Evolutionary conservation across 2,797 vertebrate species (phyloP).

Genomic region (Rhyacichthys aspro): DNA sequence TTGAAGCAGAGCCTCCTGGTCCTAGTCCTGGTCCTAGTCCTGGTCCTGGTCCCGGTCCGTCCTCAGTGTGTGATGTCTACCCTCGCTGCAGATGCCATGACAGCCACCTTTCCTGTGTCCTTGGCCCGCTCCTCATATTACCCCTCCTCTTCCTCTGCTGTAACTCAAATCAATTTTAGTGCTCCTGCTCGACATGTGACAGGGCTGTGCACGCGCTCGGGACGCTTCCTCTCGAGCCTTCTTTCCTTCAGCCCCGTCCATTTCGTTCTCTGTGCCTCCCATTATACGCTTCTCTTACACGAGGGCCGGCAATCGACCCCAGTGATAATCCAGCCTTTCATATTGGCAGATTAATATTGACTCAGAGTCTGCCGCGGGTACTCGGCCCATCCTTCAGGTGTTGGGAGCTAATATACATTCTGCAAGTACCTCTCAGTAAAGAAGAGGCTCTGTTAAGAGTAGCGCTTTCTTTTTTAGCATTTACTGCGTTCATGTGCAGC

Average conservation of each 20-base stretch:
- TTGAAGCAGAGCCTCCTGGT: too few species aligned
- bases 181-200: conserved; percentile 32
- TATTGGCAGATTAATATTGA: conserved; percentile 74
- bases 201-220: conserved; percentile 26
- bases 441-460: conserved; percentile 30
- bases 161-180: conserved; percentile 59
- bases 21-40: too few species aligned
- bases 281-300: conserved; percentile 46
- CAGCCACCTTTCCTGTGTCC: conserved; percentile 54
- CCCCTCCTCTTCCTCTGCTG: conserved; percentile 24
- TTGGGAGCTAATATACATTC: conserved; percentile 58
- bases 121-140: conserved; percentile 40
- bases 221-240: conserved; percentile 33
- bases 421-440: conserved; percentile 36
- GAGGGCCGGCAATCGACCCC: conserved; percentile 51
- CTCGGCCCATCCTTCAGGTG: conserved; percentile 51
- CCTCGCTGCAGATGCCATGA: conserved; percentile 46
- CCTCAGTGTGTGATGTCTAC: conserved; percentile 5
- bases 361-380: conserved; percentile 54
- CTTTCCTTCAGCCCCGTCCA: conserved; percentile 14
- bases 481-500: too few species aligned
- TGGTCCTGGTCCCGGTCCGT: too few species aligned
- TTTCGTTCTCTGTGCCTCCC: conserved; percentile 24
- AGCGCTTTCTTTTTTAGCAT: too few species aligned
- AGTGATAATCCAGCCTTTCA: conserved; percentile 71